Percentiles rank a stretch among this genome's conserved stretches.
Conservation (phyloP, 2,113 vertebrate species). For the Romanogobio albipinnatus region DNA sequence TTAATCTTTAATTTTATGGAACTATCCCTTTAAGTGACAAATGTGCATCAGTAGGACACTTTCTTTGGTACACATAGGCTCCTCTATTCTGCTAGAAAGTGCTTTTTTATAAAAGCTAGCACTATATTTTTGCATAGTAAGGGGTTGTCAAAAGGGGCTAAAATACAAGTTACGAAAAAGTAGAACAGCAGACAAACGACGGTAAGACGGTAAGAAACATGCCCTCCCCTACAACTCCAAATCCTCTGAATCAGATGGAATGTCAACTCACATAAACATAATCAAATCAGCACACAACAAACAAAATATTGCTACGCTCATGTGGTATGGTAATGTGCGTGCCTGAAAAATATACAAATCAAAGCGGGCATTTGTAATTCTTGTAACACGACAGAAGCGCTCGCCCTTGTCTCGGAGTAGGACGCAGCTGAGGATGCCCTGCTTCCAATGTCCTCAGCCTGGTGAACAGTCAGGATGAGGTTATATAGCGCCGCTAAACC, state of each 20-base stretch:
- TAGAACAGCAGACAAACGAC: constrained; percentile 17
- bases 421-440: constrained; percentile 66
- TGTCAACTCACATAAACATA: constrained; percentile 32
- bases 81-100: not conserved
- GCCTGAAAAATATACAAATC: constrained; percentile 33
- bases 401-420: constrained; percentile 63
- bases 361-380: constrained; percentile 44
- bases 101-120: not conserved
- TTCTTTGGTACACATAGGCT: not conserved
- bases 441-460: constrained; percentile 71
- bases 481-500: constrained; percentile 75
- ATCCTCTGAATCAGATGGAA: constrained; percentile 45
- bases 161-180: not conserved
- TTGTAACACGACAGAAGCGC: constrained; percentile 57
- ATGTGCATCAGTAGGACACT: not conserved
- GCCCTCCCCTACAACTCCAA: constrained; percentile 28
- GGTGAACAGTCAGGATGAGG: constrained; percentile 70
- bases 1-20: not conserved
- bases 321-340: constrained; percentile 28
- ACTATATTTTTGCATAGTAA: not conserved
- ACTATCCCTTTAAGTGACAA: not conserved
- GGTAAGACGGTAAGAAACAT: not conserved
- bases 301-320: constrained; percentile 19
- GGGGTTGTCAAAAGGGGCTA: not conserved
- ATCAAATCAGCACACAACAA: constrained; percentile 9